Conservation (phyloP, 2,113 vertebrate genomes). For the Rutilus rutilus region DNA sequence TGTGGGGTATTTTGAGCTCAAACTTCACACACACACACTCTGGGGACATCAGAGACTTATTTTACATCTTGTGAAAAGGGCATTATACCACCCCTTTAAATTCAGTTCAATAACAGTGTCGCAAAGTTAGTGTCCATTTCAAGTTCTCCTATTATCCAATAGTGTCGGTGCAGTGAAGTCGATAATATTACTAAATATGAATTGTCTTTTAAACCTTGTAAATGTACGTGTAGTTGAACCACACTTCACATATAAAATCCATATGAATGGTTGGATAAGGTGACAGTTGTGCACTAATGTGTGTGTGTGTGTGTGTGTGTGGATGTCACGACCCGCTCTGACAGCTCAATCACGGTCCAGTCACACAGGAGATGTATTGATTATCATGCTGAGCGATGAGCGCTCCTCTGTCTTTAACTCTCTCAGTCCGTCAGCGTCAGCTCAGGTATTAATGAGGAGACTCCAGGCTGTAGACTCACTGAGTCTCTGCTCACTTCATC, state of each 20-base stretch:
- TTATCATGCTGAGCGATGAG: conserved; percentile 58
- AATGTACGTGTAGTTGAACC: not conserved
- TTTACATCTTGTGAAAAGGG: too few species aligned
- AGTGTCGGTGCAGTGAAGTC: not conserved
- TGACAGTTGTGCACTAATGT: conserved; percentile 17
- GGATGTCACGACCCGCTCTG: conserved; percentile 44
- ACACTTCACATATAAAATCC: too few species aligned
- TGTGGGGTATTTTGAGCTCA: too few species aligned
- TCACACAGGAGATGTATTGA: conserved; percentile 72
- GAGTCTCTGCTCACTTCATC: conserved; percentile 51
- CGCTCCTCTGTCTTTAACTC: conserved; percentile 39
- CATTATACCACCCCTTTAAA: not conserved
- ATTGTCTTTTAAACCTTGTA: not conserved
- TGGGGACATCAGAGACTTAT: too few species aligned
- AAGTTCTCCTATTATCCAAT: not conserved
- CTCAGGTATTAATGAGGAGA: conserved; percentile 52
- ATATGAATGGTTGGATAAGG: not conserved
- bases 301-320: conserved; percentile 27
- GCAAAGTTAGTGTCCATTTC: not conserved
- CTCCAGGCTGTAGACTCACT: conserved; percentile 2
- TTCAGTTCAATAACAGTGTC: not conserved
- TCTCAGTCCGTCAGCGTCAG: conserved; percentile 2
- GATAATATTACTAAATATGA: not conserved
- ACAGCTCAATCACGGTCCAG: conserved; percentile 65
- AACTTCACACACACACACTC: too few species aligned